A percentile compares a stretch with the other conserved stretches of the same genome.
phyloP scores from a whole-genome alignment of 2,888 invertebrate genomes.

The Conchocele bisecta region DNA sequence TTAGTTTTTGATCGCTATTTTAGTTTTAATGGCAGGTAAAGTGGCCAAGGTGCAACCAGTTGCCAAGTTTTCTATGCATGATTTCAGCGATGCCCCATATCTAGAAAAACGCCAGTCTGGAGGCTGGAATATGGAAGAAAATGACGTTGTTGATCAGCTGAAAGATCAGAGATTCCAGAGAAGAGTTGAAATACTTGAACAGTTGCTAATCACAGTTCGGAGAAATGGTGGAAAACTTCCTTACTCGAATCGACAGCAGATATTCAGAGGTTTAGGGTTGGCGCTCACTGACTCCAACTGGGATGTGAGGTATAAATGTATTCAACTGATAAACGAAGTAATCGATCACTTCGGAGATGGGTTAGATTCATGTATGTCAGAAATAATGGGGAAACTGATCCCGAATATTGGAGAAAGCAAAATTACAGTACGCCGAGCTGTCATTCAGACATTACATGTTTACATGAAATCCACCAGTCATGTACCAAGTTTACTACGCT shows the following conservation, averaged over 20 bases:
- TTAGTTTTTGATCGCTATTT: conserved; percentile 27
- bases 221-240: conserved; percentile 80
- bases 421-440: conserved; percentile 80
- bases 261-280: conserved; percentile 81
- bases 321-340: conserved; percentile 81
- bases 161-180: conserved; percentile 79
- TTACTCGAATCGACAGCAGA: conserved; percentile 73
- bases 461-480: conserved; percentile 83
- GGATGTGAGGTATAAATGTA: conserved; percentile 83
- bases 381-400: conserved; percentile 81
- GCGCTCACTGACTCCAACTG: conserved; percentile 83
- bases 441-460: conserved; percentile 83
- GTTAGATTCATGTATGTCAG: conserved; percentile 81
- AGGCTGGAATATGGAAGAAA: conserved; percentile 81
- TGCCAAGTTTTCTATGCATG: conserved; percentile 76
- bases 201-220: conserved; percentile 77
- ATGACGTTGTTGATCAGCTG: conserved; percentile 78
- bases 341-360: conserved; percentile 80
- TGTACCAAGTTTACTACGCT: conserved; percentile 81
- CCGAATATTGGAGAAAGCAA: conserved; percentile 81
- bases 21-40: conserved; percentile 67
- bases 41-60: conserved; percentile 76
- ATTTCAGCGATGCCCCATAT: conserved; percentile 74
- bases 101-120: conserved; percentile 73
- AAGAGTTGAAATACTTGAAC: conserved; percentile 79